Evolutionary conservation across 1,140 invertebrate genomes (phyloP), one percentile per base, ranked within the genome.

Genomic region (Brachionus paranguensis): DNA sequence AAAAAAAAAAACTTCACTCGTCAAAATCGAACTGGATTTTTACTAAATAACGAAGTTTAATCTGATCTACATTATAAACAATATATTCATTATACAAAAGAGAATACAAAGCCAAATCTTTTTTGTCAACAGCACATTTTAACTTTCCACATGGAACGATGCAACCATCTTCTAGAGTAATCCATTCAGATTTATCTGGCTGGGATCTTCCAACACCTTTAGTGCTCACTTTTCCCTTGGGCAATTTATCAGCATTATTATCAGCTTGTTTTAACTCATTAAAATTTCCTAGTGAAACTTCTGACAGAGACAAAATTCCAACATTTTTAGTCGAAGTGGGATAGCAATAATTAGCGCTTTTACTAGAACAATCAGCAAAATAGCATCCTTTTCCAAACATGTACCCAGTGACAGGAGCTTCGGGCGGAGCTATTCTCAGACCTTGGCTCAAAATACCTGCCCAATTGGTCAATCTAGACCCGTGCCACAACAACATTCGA

Each of bases 291-390:
- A 99, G 91, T 12, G 96, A 96, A 0, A 99, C 97, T 88, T 99
- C 96, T 89, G 96, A 97, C 0, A 99, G 91, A 85, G 99, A 86
- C 88, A 99, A 87, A 12, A 98, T 88, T 79, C 96, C 97, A 11
- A 92, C 92, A n/a, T 93, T 91, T 87, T 93, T 93, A 55, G 87
- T 86, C 1, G 89, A 89, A 74, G 91, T 93, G 1, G 96, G 94
- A 85, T 92, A 93, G 90, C 97, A 99, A 89, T 99, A 99, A 88
- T 99, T 98, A 0, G 97, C 97, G 1, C 96, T 98, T 89, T 99
- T 99, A 1, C 96, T 96, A 0, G 98, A 96, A 95, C 98, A 98
- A 89, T 99, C 97, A 3, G 97, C 96, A 90, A 99, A 98, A 89
- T 99, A 99, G 64, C 93, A 92, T 87, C 91, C 91, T 86, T 91